Conservation (phyloP, 2,113 vertebrate genomes). For the Seriola dumerili region DNA sequence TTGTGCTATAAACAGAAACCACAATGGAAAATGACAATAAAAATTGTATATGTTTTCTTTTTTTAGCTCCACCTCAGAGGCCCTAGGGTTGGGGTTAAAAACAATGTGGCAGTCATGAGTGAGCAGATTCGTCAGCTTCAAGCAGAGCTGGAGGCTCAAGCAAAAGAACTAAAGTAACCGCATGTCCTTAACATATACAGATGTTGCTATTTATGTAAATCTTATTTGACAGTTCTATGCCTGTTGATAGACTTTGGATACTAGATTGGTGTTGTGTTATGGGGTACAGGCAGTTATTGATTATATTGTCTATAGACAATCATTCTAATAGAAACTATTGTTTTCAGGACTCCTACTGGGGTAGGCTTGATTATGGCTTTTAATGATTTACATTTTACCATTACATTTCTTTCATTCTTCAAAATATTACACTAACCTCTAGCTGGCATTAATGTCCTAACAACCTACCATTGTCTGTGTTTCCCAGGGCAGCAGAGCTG, state of each 20-base stretch:
- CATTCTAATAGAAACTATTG: no score
- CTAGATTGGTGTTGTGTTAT: neutral
- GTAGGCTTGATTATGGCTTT: neutral
- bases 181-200: neutral
- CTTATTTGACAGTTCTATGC: neutral
- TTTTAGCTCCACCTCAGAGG: slow-evolving; percentile 86
- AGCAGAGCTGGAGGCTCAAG: slow-evolving; percentile 89
- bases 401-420: neutral
- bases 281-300: neutral
- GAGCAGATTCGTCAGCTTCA: slow-evolving; percentile 89
- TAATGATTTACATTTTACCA: neutral
- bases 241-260: neutral
- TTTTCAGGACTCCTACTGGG: neutral
- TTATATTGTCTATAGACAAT: neutral
- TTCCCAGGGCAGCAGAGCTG: slow-evolving; percentile 87
- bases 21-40: no score
- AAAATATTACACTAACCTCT: neutral
- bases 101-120: slow-evolving; percentile 85
- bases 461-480: neutral
- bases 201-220: neutral
- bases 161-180: slow-evolving; percentile 89
- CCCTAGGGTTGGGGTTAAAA: slow-evolving; percentile 71
- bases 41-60: neutral
- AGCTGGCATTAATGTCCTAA: neutral
- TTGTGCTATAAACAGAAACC: neutral